Evolutionary conservation across 2,797 vertebrate species (phyloP).

Genomic region (Cuniculus paca): DNA sequence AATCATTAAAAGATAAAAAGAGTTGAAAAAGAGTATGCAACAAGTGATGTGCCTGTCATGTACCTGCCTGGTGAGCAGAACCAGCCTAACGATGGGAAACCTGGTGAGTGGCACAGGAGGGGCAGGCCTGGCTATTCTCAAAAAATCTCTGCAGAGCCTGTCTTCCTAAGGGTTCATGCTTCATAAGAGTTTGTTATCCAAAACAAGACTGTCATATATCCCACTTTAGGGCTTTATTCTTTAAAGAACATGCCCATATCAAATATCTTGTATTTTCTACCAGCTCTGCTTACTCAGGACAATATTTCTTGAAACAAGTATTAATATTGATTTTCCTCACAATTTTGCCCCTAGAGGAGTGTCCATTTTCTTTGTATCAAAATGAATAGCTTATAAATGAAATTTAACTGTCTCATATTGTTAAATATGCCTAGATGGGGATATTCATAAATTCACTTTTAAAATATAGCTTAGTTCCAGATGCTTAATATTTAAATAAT

Average conservation of each 20-base stretch:
- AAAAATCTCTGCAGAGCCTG: background rate
- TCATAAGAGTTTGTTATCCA: background rate
- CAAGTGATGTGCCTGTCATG: background rate
- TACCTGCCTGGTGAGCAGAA: background rate
- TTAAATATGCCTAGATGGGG: background rate
- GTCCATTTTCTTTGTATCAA: background rate
- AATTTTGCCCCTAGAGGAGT: background rate
- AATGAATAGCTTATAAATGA: conserved; percentile 25
- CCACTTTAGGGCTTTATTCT: background rate
- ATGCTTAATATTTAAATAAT: background rate
- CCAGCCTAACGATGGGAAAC: background rate
- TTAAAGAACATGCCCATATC: background rate
- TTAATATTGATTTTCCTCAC: background rate
- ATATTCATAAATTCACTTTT: background rate
- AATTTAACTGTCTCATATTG: background rate
- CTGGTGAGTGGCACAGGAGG: background rate
- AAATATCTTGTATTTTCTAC: background rate
- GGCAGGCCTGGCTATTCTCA: too few relatives aligned
- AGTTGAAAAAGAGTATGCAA: background rate
- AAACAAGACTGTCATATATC: background rate
- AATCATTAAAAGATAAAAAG: conserved; percentile 52
- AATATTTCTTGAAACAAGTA: conserved; percentile 39
- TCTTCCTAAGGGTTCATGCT: background rate
- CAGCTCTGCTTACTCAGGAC: background rate
- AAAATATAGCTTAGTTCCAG: conserved; percentile 11